A percentile compares a stretch with the other conserved stretches of the same genome.
These are phyloP conservation scores for Paratrypauchen microcephalus DNA, from an alignment of 2,797 vertebrate species.

Conservation along the genomic window DNA sequence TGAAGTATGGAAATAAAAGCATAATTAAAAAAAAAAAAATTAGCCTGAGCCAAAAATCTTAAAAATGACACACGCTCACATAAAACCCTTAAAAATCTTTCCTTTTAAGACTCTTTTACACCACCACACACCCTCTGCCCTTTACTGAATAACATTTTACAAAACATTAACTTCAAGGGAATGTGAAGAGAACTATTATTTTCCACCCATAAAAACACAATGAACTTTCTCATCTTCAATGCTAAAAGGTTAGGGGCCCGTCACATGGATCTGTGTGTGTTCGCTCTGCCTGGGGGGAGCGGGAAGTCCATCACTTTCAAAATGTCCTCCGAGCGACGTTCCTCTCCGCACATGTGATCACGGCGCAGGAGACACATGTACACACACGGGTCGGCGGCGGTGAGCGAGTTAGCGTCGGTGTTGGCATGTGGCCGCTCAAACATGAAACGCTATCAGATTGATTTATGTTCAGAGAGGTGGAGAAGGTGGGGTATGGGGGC, in stretches of 20 bases:
- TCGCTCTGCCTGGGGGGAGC: constrained; percentile 1
- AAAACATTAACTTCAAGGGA: constrained; percentile 15
- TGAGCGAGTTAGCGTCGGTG: background rate
- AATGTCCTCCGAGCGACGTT: background rate
- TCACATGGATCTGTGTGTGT: constrained; percentile 42
- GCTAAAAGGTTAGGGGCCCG: constrained; percentile 20
- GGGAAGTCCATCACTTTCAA: background rate
- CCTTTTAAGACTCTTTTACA: too few relatives aligned
- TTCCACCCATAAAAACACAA: constrained; percentile 24
- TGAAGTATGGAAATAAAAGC: too few relatives aligned
- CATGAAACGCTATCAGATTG: too few relatives aligned
- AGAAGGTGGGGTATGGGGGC: too few relatives aligned
- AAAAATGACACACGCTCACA: background rate
- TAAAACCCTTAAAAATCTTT: constrained; percentile 11
- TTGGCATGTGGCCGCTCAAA: too few relatives aligned
- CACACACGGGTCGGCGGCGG: background rate
- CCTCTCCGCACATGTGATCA: background rate
- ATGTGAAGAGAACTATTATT: constrained; percentile 12
- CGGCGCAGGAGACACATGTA: background rate
- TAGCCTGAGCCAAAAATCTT: constrained; percentile 15
- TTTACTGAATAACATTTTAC: constrained; percentile 24
- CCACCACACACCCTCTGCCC: background rate
- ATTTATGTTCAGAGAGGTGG: too few relatives aligned
- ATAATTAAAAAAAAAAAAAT: too few relatives aligned
- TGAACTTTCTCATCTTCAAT: constrained; percentile 21